Conservation (phyloP, 2,888 invertebrate genomes). For the Melinaea marsaeus region DNA sequence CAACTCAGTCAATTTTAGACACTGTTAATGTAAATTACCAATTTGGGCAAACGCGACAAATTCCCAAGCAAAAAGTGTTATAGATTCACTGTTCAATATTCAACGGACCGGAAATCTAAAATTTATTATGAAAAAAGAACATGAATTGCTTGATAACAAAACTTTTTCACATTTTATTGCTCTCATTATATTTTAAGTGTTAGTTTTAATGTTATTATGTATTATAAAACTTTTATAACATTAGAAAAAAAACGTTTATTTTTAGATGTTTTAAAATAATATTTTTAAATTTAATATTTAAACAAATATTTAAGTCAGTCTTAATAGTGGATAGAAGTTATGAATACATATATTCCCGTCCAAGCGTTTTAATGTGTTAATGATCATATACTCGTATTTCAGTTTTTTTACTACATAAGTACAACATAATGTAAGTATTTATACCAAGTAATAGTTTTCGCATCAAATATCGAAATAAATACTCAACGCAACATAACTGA, state of each 20-base stretch:
- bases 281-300: no score
- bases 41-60: conserved; percentile 56
- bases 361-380: no score
- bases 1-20: conserved; percentile 43
- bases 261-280: no score
- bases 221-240: background rate
- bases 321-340: no score
- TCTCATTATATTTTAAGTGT: conserved; percentile 10
- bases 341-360: no score
- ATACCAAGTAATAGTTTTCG: conserved; percentile 8
- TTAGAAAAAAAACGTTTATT: no score
- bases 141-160: conserved; percentile 12
- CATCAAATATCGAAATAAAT: conserved; percentile 31
- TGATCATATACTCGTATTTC: no score
- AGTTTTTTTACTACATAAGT: no score
- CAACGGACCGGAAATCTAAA: conserved; percentile 39
- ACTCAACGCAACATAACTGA: conserved; percentile 32
- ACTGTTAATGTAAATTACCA: conserved; percentile 63
- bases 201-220: background rate
- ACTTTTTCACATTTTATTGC: conserved; percentile 6
- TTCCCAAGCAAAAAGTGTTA: conserved; percentile 51
- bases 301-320: no score
- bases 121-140: conserved; percentile 26
- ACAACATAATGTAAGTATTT: no score
- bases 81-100: conserved; percentile 56